phyloP scores from a whole-genome alignment of 2,888 invertebrate genomes.

The Oscheius sp. region DNA sequence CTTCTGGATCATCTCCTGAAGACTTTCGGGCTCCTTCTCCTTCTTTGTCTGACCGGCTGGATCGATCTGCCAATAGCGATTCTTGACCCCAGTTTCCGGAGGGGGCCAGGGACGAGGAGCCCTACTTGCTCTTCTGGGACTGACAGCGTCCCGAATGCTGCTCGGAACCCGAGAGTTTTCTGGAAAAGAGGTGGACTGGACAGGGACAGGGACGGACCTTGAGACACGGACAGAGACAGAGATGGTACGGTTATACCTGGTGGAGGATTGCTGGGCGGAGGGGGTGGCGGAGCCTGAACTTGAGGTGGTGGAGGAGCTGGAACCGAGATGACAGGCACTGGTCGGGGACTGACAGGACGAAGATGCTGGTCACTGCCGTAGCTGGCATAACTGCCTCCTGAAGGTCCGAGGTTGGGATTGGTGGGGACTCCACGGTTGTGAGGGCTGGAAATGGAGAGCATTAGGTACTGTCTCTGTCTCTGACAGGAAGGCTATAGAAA shows the following conservation, averaged over 20 bases:
- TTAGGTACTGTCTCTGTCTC: too few relatives aligned
- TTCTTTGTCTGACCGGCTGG: slow-evolving; percentile 44
- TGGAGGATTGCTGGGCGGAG: slow-evolving; percentile 37
- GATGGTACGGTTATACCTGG: slow-evolving; percentile 17
- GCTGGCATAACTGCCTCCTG: not conserved
- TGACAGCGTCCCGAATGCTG: slow-evolving; percentile 53
- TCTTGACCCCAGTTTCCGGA: slow-evolving; percentile 37
- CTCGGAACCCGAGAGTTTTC: slow-evolving; percentile 50
- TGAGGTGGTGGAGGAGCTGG: slow-evolving; percentile 1
- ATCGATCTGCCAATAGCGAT: slow-evolving; percentile 58
- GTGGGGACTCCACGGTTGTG: slow-evolving; percentile 56
- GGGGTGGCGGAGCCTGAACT: slow-evolving; percentile 20
- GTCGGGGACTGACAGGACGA: slow-evolving; percentile 32
- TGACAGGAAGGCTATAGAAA: too few relatives aligned
- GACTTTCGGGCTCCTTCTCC: slow-evolving; percentile 32
- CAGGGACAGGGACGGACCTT: slow-evolving; percentile 28
- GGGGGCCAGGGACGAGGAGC: slow-evolving; percentile 52
- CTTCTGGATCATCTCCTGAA: slow-evolving; percentile 36
- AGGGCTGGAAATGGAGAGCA: slow-evolving; percentile 46
- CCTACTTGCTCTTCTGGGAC: slow-evolving; percentile 42
- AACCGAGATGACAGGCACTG: not conserved
- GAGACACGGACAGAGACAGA: slow-evolving; percentile 35
- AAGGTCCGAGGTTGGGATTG: slow-evolving; percentile 7
- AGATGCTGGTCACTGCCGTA: not conserved
- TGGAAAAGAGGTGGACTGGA: slow-evolving; percentile 32